Evolutionary conservation across 2,113 vertebrate genomes (phyloP).

Genomic region (Corythoichthys intestinalis): DNA sequence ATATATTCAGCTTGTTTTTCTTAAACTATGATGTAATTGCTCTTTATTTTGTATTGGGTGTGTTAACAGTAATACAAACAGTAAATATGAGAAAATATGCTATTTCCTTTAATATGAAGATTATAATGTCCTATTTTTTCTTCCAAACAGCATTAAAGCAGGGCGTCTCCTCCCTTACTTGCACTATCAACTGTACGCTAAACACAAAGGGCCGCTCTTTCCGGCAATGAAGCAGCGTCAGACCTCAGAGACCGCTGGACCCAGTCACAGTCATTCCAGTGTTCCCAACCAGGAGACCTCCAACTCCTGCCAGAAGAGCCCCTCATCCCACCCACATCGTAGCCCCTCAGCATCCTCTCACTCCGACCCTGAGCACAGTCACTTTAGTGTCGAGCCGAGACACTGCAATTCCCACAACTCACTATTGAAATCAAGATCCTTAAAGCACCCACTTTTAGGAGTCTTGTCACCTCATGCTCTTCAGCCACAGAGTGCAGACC

Average conservation of each 20-base stretch:
- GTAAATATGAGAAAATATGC: too few relatives aligned
- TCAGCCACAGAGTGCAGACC: slow-evolving; percentile 27
- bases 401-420: slow-evolving; percentile 18
- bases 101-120: background rate
- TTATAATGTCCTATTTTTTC: background rate
- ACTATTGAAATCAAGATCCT: slow-evolving; percentile 19
- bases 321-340: slow-evolving; percentile 16
- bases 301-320: slow-evolving; percentile 20
- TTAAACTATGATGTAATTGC: too few relatives aligned
- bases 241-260: slow-evolving; percentile 76
- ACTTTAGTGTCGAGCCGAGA: slow-evolving; percentile 22
- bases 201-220: slow-evolving; percentile 85
- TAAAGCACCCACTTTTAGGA: slow-evolving; percentile 25
- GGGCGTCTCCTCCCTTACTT: slow-evolving; percentile 84
- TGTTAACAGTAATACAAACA: too few relatives aligned
- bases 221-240: slow-evolving; percentile 66
- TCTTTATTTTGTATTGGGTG: too few relatives aligned
- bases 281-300: slow-evolving; percentile 21
- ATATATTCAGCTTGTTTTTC: too few relatives aligned
- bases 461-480: slow-evolving; percentile 25
- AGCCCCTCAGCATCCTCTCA: slow-evolving; percentile 20
- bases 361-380: background rate
- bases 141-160: slow-evolving; percentile 82
- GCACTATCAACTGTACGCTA: slow-evolving; percentile 90
- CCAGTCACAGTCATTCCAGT: slow-evolving; percentile 62